Conservation (phyloP, 92 coral and sea anemone species). For the Zoanthus sansibaricus region DNA sequence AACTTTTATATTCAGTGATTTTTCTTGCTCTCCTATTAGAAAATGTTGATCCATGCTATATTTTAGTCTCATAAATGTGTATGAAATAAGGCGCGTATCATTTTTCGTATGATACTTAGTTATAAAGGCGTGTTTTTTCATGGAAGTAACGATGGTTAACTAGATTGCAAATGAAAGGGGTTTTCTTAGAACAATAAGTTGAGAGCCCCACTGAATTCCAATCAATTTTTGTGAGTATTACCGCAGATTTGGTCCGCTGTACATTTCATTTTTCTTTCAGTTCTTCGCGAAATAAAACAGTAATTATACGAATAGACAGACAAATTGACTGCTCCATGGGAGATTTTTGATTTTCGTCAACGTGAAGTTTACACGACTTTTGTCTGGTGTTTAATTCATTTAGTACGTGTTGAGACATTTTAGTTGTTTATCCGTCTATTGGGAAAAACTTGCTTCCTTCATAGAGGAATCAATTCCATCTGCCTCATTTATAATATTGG, state of each 20-base stretch:
- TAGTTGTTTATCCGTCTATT: background rate
- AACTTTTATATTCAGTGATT: background rate
- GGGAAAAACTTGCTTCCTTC: background rate
- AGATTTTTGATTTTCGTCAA: background rate
- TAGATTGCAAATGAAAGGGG: no score
- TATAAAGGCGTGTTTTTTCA: no score
- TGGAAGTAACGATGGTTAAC: no score
- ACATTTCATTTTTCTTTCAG: background rate
- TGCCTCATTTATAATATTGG: background rate
- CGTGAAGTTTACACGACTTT: background rate
- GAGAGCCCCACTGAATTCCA: background rate
- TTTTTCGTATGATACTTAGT: background rate
- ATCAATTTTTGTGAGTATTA: background rate
- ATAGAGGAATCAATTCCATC: background rate
- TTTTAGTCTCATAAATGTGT: background rate
- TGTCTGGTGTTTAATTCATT: background rate
- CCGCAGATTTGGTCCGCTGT: background rate
- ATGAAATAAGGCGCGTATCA: background rate
- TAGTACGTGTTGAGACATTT: background rate
- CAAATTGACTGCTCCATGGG: background rate
- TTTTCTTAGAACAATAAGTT: no score
- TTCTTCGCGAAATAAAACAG: background rate
- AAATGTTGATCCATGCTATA: background rate
- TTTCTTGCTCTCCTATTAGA: background rate
- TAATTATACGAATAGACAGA: background rate